Percentiles rank a stretch among this genome's conserved stretches.
These are phyloP conservation scores for Hemibagrus guttatus DNA, from an alignment of 2,797 vertebrate species.

Conservation along the genomic window DNA sequence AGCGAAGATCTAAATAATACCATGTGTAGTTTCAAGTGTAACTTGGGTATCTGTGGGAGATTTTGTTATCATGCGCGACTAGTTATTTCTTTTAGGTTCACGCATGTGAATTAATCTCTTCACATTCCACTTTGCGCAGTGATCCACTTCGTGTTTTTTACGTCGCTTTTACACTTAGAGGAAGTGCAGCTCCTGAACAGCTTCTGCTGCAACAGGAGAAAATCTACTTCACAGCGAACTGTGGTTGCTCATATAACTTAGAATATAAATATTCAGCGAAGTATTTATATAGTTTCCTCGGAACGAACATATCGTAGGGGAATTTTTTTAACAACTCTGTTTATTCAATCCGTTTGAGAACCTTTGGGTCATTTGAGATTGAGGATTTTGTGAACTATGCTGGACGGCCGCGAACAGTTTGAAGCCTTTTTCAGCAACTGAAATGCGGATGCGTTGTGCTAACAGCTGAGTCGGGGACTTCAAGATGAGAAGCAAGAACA, in stretches of 20 bases:
- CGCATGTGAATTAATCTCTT: not conserved
- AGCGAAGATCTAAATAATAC: not conserved
- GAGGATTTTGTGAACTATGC: constrained; percentile 49
- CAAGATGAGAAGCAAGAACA: constrained; percentile 49
- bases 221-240: constrained; percentile 42
- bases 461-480: constrained; percentile 48
- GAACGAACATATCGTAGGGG: constrained; percentile 14
- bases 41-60: not conserved
- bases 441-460: constrained; percentile 56
- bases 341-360: not conserved
- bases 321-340: not conserved
- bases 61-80: not conserved
- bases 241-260: constrained; percentile 19
- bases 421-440: constrained; percentile 51
- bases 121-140: not conserved
- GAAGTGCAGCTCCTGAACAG: constrained; percentile 74
- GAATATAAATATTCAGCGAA: not conserved
- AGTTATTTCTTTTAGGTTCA: not conserved
- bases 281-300: constrained; percentile 6
- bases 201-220: constrained; percentile 45
- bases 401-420: constrained; percentile 45
- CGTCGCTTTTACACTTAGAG: constrained; percentile 70
- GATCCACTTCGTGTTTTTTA: constrained; percentile 68
- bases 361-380: not conserved
- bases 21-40: not conserved